These are phyloP conservation scores for Scolopax rusticola DNA, from an alignment of 2,797 vertebrate species.

Conservation along the genomic window DNA sequence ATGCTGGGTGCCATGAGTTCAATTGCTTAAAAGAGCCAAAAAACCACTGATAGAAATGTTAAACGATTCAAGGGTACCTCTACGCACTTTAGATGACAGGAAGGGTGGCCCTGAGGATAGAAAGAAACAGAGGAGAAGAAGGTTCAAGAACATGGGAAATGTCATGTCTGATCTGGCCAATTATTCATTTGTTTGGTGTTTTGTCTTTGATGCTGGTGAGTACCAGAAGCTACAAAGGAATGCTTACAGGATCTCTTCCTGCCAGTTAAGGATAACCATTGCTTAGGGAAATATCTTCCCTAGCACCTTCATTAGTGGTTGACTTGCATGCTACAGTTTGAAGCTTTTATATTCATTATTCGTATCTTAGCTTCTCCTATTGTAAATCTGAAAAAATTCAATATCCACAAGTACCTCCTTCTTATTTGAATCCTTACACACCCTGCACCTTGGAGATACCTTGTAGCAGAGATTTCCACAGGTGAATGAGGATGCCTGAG, in stretches of 20 bases:
- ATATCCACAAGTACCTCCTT: conserved; percentile 15
- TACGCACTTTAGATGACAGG: background rate
- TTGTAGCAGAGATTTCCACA: conserved; percentile 38
- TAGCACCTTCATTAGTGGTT: background rate
- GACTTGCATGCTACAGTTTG: background rate
- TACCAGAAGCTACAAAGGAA: background rate
- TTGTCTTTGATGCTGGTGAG: background rate
- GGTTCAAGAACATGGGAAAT: conserved; percentile 6
- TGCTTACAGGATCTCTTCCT: background rate
- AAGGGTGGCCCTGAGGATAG: background rate
- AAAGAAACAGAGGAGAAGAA: background rate
- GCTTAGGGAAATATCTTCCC: conserved; percentile 5
- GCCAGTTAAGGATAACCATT: background rate
- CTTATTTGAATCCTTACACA: conserved; percentile 24
- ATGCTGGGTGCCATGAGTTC: background rate
- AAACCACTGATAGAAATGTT: background rate
- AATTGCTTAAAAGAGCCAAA: conserved; percentile 43
- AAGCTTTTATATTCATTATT: background rate
- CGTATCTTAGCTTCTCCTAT: conserved; percentile 3
- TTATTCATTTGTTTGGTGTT: background rate
- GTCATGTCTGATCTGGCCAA: background rate
- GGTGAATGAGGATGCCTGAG: conserved; percentile 37
- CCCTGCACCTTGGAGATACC: conserved; percentile 18
- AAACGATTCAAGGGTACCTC: background rate
- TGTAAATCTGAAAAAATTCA: conserved; percentile 1